A percentile compares a stretch with the other conserved stretches of the same genome.
These are phyloP conservation scores for Psittacula cyanocephala DNA, from an alignment of 2,113 vertebrate species.

Conservation along the genomic window DNA sequence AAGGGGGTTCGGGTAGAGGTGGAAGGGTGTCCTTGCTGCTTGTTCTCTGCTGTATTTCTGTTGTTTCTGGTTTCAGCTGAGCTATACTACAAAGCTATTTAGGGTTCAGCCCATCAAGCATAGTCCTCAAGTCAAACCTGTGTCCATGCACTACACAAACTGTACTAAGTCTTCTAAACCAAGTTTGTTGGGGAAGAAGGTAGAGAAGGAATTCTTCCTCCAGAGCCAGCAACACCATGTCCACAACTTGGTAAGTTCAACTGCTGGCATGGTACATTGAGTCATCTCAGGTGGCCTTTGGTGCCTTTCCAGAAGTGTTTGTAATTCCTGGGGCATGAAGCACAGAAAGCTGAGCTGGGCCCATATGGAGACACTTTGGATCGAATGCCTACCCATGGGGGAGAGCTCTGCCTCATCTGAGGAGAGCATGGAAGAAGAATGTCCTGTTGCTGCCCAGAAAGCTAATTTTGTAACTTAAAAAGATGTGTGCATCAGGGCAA, in stretches of 20 bases:
- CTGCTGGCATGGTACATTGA: neutral
- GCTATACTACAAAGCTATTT: neutral
- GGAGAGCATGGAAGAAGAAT: neutral
- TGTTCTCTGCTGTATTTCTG: neutral
- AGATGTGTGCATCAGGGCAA: neutral
- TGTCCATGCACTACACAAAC: neutral
- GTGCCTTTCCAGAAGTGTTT: neutral
- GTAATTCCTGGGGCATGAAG: neutral
- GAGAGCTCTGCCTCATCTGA: neutral
- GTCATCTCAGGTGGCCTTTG: slow-evolving; percentile 18
- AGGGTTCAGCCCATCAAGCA: neutral
- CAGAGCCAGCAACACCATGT: neutral
- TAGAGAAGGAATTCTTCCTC: neutral
- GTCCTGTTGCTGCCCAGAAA: neutral
- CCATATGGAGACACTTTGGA: slow-evolving; percentile 8
- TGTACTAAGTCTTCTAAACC: neutral
- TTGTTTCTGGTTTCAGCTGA: neutral
- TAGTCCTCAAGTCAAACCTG: neutral
- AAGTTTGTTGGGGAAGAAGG: neutral
- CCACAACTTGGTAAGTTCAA: neutral
- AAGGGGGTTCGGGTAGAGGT: neutral
- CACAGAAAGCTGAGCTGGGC: neutral
- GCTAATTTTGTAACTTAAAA: neutral
- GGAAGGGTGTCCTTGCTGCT: neutral
- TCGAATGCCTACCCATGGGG: neutral